phyloP scores from a whole-genome alignment of 2,888 invertebrate species.

The Amblyteles armatorius region DNA sequence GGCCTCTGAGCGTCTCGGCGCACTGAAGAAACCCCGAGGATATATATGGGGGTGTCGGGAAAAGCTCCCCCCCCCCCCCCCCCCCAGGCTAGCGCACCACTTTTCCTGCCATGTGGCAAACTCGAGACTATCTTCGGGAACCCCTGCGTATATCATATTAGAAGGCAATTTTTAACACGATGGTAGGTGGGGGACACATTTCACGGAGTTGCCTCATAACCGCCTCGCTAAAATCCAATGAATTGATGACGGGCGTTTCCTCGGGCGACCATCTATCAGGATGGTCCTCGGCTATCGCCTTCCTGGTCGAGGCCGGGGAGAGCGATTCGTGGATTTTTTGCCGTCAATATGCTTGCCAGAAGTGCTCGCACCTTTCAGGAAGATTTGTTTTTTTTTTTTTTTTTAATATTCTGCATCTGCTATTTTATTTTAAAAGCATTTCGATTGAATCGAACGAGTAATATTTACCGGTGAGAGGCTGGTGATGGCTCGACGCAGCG shows the following conservation, averaged over 20 bases:
- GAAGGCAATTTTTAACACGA: conserved; percentile 81
- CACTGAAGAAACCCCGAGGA: conserved; percentile 65
- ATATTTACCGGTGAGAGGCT: neutral
- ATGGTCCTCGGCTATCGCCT: neutral
- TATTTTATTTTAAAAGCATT: neutral
- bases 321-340: neutral
- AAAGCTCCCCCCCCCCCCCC: conserved; percentile 40
- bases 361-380: too few species aligned
- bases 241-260: conserved; percentile 69
- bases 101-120: conserved; percentile 79
- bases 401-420: neutral
- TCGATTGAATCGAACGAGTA: neutral
- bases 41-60: conserved; percentile 58
- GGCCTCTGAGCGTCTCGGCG: conserved; percentile 50
- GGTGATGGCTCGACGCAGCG: neutral
- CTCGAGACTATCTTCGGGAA: conserved; percentile 54
- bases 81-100: conserved; percentile 60
- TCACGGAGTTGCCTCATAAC: conserved; percentile 75
- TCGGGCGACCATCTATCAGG: neutral
- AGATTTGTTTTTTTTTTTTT: neutral
- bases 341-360: neutral
- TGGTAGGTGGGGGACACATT: conserved; percentile 76
- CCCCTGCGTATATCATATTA: conserved; percentile 79
- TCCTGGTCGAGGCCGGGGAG: neutral
- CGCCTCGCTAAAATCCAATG: conserved; percentile 71